A percentile compares a stretch with the other conserved stretches of the same genome.
phyloP scores from a whole-genome alignment of 2,888 invertebrate genomes.

The Drosophila nigricruria region DNA sequence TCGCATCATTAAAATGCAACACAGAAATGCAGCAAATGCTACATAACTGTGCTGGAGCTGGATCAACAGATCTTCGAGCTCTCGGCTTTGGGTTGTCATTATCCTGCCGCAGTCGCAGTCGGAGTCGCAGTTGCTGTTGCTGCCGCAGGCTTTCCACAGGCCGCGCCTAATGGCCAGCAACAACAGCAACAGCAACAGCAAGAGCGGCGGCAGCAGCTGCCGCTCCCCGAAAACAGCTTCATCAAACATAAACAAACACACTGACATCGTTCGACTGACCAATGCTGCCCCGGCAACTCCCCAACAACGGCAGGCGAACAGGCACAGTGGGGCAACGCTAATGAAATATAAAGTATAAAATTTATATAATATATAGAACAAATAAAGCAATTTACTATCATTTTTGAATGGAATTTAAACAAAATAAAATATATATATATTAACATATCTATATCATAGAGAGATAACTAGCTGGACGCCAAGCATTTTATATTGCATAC shows the following conservation, averaged over 20 bases:
- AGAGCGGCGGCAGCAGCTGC: slow-evolving; percentile 37
- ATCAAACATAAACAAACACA: slow-evolving; percentile 76
- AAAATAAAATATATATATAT: not conserved
- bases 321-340: slow-evolving; percentile 29
- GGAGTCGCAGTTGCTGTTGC: slow-evolving; percentile 14
- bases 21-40: slow-evolving; percentile 18
- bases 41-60: slow-evolving; percentile 51
- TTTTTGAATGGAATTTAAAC: not conserved
- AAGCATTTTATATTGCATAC: slow-evolving; percentile 30
- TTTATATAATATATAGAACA: not conserved
- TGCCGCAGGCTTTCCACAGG: slow-evolving; percentile 56
- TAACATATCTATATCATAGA: not conserved
- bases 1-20: slow-evolving; percentile 57
- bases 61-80: slow-evolving; percentile 29
- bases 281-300: slow-evolving; percentile 46
- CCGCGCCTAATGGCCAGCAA: slow-evolving; percentile 78
- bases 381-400: not conserved
- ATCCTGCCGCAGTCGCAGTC: slow-evolving; percentile 53
- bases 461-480: not conserved
- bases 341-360: not conserved
- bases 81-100: slow-evolving; percentile 49
- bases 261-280: slow-evolving; percentile 55
- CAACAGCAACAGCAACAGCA: slow-evolving; percentile 64
- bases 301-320: slow-evolving; percentile 18
- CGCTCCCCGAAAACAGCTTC: slow-evolving; percentile 73